Evolutionary conservation across 2,888 invertebrate species (phyloP).

Genomic region (Hymenopus coronatus): DNA sequence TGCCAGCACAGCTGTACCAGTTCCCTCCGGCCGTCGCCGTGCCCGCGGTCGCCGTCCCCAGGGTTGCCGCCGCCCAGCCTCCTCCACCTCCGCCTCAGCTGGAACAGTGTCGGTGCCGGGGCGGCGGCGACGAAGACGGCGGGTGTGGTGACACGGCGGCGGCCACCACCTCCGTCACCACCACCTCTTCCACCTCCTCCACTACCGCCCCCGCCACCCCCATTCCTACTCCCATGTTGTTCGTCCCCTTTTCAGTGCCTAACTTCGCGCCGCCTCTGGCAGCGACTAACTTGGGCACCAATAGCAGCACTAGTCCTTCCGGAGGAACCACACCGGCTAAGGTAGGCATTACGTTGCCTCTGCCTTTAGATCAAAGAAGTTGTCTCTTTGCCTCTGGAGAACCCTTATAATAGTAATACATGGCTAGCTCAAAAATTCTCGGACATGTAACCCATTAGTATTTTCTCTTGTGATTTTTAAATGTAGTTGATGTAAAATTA

Average conservation of each 20-base stretch:
- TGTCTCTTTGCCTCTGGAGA: no score
- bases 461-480: no score
- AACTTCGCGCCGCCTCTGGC: slow-evolving; percentile 45
- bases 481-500: no score
- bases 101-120: slow-evolving; percentile 32
- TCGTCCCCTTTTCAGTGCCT: slow-evolving; percentile 51
- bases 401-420: no score
- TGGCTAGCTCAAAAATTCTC: no score
- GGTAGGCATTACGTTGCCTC: slow-evolving; percentile 5
- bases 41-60: slow-evolving; percentile 23
- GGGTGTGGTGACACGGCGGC: slow-evolving; percentile 24
- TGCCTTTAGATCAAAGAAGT: not conserved
- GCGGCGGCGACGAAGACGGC: slow-evolving; percentile 29
- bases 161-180: slow-evolving; percentile 33
- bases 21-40: slow-evolving; percentile 25
- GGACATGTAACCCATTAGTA: no score
- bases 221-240: slow-evolving; percentile 47
- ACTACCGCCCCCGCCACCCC: slow-evolving; percentile 29
- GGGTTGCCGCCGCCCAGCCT: slow-evolving; percentile 27
- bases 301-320: slow-evolving; percentile 45
- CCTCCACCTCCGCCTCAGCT: slow-evolving; percentile 3
- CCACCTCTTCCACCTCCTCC: slow-evolving; percentile 25
- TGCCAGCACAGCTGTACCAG: slow-evolving; percentile 31
- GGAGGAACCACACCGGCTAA: slow-evolving; percentile 33
- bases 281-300: slow-evolving; percentile 35